A percentile compares a stretch with the other conserved stretches of the same genome.
These are phyloP conservation scores for Mactra quadrangularis DNA, from an alignment of 1,140 invertebrate genomes.

Conservation along the genomic window DNA sequence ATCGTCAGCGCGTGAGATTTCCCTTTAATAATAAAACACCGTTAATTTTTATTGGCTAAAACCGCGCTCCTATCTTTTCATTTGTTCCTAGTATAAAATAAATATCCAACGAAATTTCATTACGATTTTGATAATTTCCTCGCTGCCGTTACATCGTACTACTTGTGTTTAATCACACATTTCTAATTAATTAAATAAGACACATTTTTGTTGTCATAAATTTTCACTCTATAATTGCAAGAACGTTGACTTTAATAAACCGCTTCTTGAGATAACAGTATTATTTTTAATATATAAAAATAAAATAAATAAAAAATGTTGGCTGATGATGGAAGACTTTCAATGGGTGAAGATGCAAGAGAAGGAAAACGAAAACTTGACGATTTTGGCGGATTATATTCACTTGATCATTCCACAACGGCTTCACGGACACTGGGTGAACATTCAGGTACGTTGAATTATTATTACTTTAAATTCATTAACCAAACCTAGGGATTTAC, in stretches of 20 bases:
- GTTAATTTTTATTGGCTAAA: slow-evolving; percentile 62
- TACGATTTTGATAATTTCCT: slow-evolving; percentile 57
- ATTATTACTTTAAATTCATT: slow-evolving; percentile 6
- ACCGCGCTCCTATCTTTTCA: slow-evolving; percentile 41
- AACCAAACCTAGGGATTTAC: too few species aligned
- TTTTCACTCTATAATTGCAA: slow-evolving; percentile 38
- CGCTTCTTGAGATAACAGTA: slow-evolving; percentile 10
- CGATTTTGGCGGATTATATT: slow-evolving; percentile 51
- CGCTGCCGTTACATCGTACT: slow-evolving; percentile 42
- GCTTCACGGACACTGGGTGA: slow-evolving; percentile 29
- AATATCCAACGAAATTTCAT: slow-evolving; percentile 61
- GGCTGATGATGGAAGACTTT: slow-evolving; percentile 47
- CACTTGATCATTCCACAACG: slow-evolving; percentile 19
- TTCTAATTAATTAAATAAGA: slow-evolving; percentile 61
- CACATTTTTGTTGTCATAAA: slow-evolving; percentile 15
- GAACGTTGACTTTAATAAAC: background rate
- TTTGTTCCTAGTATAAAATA: slow-evolving; percentile 61
- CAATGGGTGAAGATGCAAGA: slow-evolving; percentile 47
- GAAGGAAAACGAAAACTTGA: slow-evolving; percentile 58
- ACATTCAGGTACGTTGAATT: slow-evolving; percentile 27
- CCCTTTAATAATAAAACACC: slow-evolving; percentile 54
- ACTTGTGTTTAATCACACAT: slow-evolving; percentile 31
- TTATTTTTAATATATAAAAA: background rate
- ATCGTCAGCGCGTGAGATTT: slow-evolving; percentile 50
- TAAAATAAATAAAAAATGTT: slow-evolving; percentile 54